Evolutionary conservation across 2,888 invertebrate genomes (phyloP), one percentile per base, ranked within the genome.

Genomic region (Nasonia oneida): DNA sequence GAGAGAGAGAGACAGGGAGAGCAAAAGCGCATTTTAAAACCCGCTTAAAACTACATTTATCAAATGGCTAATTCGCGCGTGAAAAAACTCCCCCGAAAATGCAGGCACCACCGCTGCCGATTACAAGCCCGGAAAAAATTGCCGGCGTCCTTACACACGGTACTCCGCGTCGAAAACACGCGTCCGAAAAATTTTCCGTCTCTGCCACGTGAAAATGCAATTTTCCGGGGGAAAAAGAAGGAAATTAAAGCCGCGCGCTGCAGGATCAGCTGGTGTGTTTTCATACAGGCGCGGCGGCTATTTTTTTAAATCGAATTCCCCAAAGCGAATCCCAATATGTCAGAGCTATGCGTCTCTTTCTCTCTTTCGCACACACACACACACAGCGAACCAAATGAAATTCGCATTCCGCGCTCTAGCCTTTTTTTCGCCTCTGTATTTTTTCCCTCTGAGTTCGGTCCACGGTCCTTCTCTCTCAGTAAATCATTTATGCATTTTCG

Each of bases 291-390:
- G 37, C 8, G 3, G 37, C 8, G 3, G 37, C 15, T 77, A 81
- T 78, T 87, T 88, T 86, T 87, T 85, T 74, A 84, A 86, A 87
- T 88, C 86, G 85, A 87, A 88, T 86, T 84, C 84, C 42, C 83
- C 75, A 85, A 84, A 82, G 81, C 86, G 84, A 87, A 87, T 85
- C 85, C 85, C 87, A 87, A 87, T 89, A 88, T 87, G 84, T 87
- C 87, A 87, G 73, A 78, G 77, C 67, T 84, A 67, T 81, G 80
- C 2, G 61, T 1, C 23, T 23, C 61, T 61, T 12, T 67, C 12
- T 67, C 14, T 74, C 47, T 50, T 29, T 29, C 33, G 8, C 15
- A 0, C 37, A 37, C 37, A 37, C 37, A 37, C 37, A 37, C 37
- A 37, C 37, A 37, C 87, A 87, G 87, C 53, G 80, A 76, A 87